Percentiles rank a stretch among this genome's conserved stretches.
Evolutionary conservation across 2,797 vertebrate genomes (phyloP).

Genomic region (Cyprinodon diabolis): DNA sequence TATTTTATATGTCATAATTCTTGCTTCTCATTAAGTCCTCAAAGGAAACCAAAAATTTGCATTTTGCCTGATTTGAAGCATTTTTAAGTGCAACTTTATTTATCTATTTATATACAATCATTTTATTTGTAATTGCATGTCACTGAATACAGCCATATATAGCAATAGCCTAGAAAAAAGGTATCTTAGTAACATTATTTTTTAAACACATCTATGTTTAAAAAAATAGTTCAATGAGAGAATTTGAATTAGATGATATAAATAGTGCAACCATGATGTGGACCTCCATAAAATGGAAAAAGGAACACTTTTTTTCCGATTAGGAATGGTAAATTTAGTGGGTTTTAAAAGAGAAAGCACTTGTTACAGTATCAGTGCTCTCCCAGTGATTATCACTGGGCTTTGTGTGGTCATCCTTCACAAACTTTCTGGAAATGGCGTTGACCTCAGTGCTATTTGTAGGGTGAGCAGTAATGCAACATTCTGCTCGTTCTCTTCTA

Average conservation of each 20-base stretch:
- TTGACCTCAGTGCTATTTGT: background rate
- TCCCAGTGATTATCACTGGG: background rate
- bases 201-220: background rate
- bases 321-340: background rate
- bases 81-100: background rate
- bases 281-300: background rate
- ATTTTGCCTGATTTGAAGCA: background rate
- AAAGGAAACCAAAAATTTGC: background rate
- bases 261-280: background rate
- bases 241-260: background rate
- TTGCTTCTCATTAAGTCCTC: background rate
- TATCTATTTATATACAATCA: background rate
- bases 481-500: constrained; percentile 46
- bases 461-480: background rate
- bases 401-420: background rate
- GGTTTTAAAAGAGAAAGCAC: too few species aligned
- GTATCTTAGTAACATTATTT: background rate
- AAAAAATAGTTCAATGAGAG: background rate
- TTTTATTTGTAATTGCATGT: background rate
- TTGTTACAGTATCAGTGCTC: background rate
- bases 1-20: too few species aligned
- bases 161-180: too few species aligned
- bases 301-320: background rate
- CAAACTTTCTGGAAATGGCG: background rate
- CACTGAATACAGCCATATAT: background rate